These are phyloP conservation scores for Frankliniella intonsa DNA, from an alignment of 2,888 invertebrate genomes.

Conservation along the genomic window DNA sequence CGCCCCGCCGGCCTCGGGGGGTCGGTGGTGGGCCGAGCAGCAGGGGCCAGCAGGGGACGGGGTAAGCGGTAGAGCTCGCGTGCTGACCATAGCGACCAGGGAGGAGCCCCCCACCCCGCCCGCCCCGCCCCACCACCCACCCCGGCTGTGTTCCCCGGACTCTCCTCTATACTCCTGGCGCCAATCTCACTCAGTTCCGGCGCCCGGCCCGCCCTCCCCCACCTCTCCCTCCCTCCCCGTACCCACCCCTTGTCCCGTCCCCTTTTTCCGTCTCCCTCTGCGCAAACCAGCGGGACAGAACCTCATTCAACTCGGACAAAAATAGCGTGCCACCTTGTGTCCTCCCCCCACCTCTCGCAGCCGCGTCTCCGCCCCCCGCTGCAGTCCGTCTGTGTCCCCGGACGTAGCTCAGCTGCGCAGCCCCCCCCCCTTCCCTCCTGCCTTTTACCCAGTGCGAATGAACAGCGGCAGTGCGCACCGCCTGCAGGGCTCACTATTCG, in stretches of 20 bases:
- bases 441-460: background rate
- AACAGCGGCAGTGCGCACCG: background rate
- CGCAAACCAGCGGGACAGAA: slow-evolving; percentile 1
- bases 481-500: no score
- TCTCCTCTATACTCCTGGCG: background rate
- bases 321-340: background rate
- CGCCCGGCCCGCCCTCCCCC: background rate
- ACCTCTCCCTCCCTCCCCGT: background rate
- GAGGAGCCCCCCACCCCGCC: background rate
- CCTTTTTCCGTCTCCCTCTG: background rate
- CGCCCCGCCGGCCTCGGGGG: no score
- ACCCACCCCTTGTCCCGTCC: background rate
- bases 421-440: background rate
- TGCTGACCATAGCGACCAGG: background rate
- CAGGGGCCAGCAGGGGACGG: no score
- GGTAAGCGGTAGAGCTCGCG: background rate
- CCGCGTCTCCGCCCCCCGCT: no score
- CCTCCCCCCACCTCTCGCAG: background rate
- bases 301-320: background rate
- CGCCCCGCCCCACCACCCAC: background rate
- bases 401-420: no score
- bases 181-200: background rate
- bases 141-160: background rate
- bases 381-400: no score
- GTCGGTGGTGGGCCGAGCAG: no score